Conservation (phyloP, 2,797 vertebrate genomes). For the Phrynocephalus vlangalii region DNA sequence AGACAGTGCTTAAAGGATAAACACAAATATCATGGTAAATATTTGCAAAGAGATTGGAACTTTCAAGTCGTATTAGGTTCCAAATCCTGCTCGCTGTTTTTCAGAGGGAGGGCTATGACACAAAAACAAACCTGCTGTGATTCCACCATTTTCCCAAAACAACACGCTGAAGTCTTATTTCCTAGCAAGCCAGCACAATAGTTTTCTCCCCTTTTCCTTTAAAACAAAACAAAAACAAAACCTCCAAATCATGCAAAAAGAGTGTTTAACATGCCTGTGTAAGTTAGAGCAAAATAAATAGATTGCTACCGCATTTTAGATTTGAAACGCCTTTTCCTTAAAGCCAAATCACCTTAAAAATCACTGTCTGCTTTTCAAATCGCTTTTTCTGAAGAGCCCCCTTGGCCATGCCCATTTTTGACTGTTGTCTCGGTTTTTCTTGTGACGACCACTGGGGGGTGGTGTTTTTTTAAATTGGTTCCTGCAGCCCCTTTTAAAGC, state of each 20-base stretch:
- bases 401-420: too few relatives aligned
- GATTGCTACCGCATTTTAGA: too few relatives aligned
- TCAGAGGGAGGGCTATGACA: neutral
- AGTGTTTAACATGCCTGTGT: too few relatives aligned
- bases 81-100: neutral
- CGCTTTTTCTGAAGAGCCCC: too few relatives aligned
- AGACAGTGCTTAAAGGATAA: conserved; percentile 8
- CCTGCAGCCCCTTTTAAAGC: too few relatives aligned
- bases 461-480: too few relatives aligned
- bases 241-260: neutral
- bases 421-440: too few relatives aligned
- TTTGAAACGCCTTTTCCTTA: too few relatives aligned
- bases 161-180: neutral
- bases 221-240: neutral
- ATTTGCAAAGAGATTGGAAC: conserved; percentile 14
- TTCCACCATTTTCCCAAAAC: neutral
- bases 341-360: too few relatives aligned
- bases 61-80: neutral
- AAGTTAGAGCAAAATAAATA: too few relatives aligned
- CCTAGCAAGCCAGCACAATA: neutral
- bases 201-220: neutral
- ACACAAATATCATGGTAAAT: neutral
- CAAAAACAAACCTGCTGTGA: neutral
- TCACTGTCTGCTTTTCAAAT: too few relatives aligned
- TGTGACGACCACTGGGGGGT: too few relatives aligned